A percentile compares a stretch with the other conserved stretches of the same genome.
Conservation (phyloP, 2,797 vertebrate genomes). For the Onychomys arenicola region DNA sequence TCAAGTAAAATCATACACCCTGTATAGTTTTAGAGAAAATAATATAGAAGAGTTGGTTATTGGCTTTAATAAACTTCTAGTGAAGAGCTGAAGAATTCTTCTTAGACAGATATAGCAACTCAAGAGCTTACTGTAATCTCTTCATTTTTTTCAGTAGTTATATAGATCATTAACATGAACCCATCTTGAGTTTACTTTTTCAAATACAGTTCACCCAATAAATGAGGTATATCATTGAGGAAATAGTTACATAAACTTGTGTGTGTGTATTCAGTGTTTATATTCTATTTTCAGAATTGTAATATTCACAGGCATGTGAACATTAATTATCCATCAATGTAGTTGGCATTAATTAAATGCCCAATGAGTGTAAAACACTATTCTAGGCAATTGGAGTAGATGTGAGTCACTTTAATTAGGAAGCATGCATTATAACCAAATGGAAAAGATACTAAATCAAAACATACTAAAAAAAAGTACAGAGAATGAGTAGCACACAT, state of each 20-base stretch:
- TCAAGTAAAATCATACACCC: neutral
- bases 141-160: slow-evolving; percentile 26
- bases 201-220: slow-evolving; percentile 6
- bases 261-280: neutral
- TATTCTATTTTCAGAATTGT: neutral
- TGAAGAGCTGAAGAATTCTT: slow-evolving; percentile 42
- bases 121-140: slow-evolving; percentile 33
- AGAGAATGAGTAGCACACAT: neutral
- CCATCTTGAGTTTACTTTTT: slow-evolving; percentile 21
- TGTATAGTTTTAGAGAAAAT: neutral
- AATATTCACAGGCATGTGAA: neutral
- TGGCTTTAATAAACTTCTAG: slow-evolving; percentile 57
- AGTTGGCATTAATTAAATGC: neutral
- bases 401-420: neutral
- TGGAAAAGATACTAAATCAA: neutral
- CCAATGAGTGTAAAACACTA: neutral
- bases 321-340: neutral
- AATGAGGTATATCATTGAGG: neutral
- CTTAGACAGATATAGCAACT: slow-evolving; percentile 49
- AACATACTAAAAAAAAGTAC: neutral
- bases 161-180: neutral
- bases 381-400: neutral
- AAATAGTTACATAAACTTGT: neutral
- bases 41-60: slow-evolving; percentile 37
- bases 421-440: neutral